Evolutionary conservation across 2,888 invertebrate species (phyloP).

Genomic region (Mythimna impura): DNA sequence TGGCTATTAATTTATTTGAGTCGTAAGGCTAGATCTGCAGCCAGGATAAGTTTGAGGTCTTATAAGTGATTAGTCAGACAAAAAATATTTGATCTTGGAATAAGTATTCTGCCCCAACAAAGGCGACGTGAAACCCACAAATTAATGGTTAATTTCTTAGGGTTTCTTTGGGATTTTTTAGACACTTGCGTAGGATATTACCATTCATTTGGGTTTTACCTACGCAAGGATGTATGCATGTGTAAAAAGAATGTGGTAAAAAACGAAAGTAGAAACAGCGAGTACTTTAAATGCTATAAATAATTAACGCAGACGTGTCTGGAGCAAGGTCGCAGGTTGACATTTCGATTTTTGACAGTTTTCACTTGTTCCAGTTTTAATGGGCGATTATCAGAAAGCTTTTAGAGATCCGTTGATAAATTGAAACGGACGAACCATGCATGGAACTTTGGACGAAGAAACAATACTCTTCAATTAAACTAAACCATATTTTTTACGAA

Average conservation of each 20-base stretch:
- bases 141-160: conserved; percentile 2
- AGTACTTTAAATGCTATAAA: conserved; percentile 77
- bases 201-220: conserved; percentile 38
- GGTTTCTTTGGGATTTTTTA: conserved; percentile 28
- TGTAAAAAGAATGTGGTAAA: conserved; percentile 65
- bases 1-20: conserved; percentile 35
- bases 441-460: background rate
- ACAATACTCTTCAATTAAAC: no score
- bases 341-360: conserved; percentile 81
- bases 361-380: conserved; percentile 83
- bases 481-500: background rate
- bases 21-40: conserved; percentile 42
- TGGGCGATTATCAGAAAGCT: conserved; percentile 68
- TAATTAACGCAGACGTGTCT: conserved; percentile 81
- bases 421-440: background rate
- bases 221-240: conserved; percentile 49
- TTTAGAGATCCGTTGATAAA: conserved; percentile 57
- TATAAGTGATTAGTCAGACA: conserved; percentile 32
- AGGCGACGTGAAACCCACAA: conserved; percentile 32
- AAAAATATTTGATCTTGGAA: conserved; percentile 25
- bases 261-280: conserved; percentile 71
- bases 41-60: conserved; percentile 49
- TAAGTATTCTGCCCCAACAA: conserved; percentile 33
- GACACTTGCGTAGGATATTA: conserved; percentile 17
- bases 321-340: conserved; percentile 82